phyloP scores from a whole-genome alignment of 2,113 vertebrate genomes.

The Scytalopus superciliaris region DNA sequence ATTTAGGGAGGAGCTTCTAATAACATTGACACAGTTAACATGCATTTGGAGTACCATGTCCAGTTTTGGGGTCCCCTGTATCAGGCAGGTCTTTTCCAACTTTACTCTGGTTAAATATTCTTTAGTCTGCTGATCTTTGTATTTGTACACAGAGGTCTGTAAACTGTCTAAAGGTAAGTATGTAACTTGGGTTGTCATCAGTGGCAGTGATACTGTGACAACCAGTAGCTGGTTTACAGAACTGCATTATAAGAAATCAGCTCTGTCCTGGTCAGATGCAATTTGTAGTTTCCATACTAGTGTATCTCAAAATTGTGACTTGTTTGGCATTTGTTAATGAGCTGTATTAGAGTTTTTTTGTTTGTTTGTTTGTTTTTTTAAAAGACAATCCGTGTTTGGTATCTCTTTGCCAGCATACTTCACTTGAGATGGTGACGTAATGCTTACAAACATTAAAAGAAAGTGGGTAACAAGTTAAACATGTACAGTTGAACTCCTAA shows the following conservation, averaged over 20 bases:
- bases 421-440: neutral
- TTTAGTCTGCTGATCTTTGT: neutral
- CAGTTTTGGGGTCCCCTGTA: neutral
- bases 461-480: neutral
- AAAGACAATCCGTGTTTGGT: neutral
- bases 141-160: neutral
- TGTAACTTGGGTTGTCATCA: neutral
- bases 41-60: neutral
- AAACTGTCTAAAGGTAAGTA: neutral
- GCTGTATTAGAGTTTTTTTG: neutral
- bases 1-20: neutral
- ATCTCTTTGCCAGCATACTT: neutral
- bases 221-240: neutral
- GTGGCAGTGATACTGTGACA: neutral
- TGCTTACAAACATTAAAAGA: neutral
- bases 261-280: neutral
- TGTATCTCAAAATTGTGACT: neutral
- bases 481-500: neutral
- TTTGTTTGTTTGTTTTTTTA: neutral
- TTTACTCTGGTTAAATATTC: neutral
- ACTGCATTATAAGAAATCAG: neutral
- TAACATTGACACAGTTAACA: neutral
- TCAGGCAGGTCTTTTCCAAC: neutral
- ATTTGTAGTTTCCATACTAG: neutral
- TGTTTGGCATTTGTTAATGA: neutral